phyloP scores from a whole-genome alignment of 2,113 vertebrate species.

The Oryctolagus cuniculus region DNA sequence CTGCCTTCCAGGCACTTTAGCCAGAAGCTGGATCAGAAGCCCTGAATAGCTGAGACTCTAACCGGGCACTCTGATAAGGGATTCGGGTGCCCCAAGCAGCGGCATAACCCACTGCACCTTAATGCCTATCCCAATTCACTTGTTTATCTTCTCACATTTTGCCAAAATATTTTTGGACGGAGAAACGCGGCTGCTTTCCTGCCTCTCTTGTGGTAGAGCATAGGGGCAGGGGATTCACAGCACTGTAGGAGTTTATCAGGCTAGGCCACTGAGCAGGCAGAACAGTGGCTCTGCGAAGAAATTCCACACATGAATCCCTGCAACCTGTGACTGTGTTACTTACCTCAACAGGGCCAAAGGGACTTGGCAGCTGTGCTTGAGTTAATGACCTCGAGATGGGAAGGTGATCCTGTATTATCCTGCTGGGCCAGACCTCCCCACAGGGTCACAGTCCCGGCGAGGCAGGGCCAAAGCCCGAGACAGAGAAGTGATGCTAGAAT shows the following conservation, averaged over 20 bases:
- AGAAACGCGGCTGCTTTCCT: not conserved
- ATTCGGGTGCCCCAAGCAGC: too few relatives aligned
- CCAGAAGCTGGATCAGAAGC: too few relatives aligned
- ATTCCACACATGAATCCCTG: rapidly evolving
- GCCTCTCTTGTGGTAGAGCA: not conserved
- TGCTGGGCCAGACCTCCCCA: not conserved
- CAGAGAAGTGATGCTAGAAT: not conserved
- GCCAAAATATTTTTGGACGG: not conserved
- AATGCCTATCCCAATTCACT: too few relatives aligned
- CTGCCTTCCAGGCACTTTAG: too few relatives aligned
- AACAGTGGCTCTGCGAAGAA: not conserved
- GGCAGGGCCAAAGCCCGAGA: not conserved
- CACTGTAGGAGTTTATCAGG: not conserved
- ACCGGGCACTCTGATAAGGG: too few relatives aligned
- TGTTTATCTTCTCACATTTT: slow-evolving; percentile 5
- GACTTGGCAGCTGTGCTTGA: not conserved
- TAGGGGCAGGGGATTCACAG: not conserved
- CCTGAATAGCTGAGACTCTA: too few relatives aligned
- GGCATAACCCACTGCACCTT: too few relatives aligned
- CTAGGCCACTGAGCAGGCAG: not conserved
- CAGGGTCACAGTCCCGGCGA: not conserved
- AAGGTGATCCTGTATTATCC: not conserved
- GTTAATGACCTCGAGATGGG: not conserved
- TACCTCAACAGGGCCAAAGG: not conserved
- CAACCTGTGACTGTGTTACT: not conserved